These are phyloP conservation scores for Microhierax caerulescens DNA, from an alignment of 2,797 vertebrate genomes.

Conservation along the genomic window DNA sequence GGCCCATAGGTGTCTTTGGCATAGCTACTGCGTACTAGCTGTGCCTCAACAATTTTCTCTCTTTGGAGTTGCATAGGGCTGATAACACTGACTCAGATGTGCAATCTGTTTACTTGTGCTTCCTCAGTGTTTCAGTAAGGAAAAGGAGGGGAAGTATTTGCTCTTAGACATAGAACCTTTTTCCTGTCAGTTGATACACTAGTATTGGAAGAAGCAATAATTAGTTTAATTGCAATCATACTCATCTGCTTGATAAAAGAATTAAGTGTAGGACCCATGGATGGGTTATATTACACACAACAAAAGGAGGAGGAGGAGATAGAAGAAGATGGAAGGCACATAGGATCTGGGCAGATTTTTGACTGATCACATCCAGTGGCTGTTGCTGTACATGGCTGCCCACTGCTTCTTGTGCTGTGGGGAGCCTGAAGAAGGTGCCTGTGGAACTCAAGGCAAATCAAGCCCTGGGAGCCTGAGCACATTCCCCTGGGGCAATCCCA, in stretches of 20 bases:
- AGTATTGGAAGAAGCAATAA: not conserved
- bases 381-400: not conserved
- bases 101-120: not conserved
- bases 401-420: not conserved
- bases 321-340: not conserved
- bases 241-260: not conserved
- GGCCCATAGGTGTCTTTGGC: not conserved
- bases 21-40: not conserved
- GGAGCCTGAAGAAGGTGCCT: not conserved
- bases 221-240: not conserved
- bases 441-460: not conserved
- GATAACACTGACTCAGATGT: not conserved
- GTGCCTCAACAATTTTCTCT: not conserved
- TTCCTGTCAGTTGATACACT: not conserved
- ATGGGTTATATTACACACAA: not conserved
- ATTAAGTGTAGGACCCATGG: not conserved
- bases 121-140: not conserved
- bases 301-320: not conserved
- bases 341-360: not conserved
- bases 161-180: not conserved
- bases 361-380: accelerated
- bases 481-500: not conserved
- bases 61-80: not conserved
- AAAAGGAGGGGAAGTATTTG: not conserved
- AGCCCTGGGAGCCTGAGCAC: accelerated